A percentile compares a stretch with the other conserved stretches of the same genome.
phyloP scores from a whole-genome alignment of 2,113 vertebrate species.

The Hippoglossus stenolepis region DNA sequence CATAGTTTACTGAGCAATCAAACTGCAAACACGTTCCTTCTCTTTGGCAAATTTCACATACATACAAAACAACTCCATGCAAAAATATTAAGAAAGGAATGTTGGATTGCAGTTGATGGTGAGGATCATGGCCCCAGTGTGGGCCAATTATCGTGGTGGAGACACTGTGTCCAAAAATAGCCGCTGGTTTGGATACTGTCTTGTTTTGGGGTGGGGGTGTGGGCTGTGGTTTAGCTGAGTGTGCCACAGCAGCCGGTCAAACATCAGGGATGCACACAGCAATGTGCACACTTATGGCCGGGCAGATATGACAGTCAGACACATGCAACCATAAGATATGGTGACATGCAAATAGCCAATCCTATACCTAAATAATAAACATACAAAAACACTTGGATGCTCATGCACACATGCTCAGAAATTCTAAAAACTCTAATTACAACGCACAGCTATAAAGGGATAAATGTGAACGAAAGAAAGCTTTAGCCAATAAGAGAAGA shows the following conservation, averaged over 20 bases:
- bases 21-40: not conserved
- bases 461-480: conserved; percentile 33
- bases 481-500: conserved; percentile 64
- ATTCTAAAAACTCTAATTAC: conserved; percentile 40
- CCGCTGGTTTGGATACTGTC: conserved; percentile 52
- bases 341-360: not conserved
- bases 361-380: not conserved
- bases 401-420: not conserved
- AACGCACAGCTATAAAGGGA: conserved; percentile 18
- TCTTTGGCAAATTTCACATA: conserved; percentile 20
- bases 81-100: conserved; percentile 41
- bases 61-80: conserved; percentile 1
- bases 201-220: conserved; percentile 34
- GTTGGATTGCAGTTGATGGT: conserved; percentile 38
- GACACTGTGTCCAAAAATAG: conserved; percentile 70
- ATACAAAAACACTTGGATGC: conserved; percentile 12
- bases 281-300: not conserved
- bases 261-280: conserved; percentile 17
- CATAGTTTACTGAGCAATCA: conserved; percentile 30
- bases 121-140: conserved; percentile 13
- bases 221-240: conserved; percentile 21
- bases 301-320: not conserved
- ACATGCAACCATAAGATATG: not conserved
- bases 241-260: conserved; percentile 48
- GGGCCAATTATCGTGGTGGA: conserved; percentile 63